phyloP scores from a whole-genome alignment of 2,113 vertebrate genomes.

The Microtus montanus region DNA sequence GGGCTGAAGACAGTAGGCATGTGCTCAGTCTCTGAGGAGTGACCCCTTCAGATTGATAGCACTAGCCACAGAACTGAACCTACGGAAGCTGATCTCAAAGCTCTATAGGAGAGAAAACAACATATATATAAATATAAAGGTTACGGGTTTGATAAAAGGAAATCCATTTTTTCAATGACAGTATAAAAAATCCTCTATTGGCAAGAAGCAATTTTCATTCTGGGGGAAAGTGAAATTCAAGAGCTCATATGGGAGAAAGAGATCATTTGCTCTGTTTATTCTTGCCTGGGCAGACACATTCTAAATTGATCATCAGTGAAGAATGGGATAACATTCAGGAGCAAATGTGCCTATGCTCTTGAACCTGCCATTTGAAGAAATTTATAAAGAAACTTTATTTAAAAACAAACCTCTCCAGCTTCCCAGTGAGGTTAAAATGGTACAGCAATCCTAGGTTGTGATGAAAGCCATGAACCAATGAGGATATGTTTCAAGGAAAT shows the following conservation, averaged over 20 bases:
- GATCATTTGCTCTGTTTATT: conserved; percentile 73
- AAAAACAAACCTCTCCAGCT: conserved; percentile 52
- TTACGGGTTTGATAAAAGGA: conserved; percentile 66
- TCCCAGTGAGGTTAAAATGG: not conserved
- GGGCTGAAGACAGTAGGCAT: not conserved
- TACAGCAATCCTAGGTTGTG: conserved; percentile 28
- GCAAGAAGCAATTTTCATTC: conserved; percentile 70
- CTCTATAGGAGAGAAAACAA: conserved; percentile 46
- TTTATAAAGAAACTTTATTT: conserved; percentile 44
- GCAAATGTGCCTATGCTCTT: conserved; percentile 44
- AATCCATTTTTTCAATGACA: conserved; percentile 73
- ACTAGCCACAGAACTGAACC: conserved; percentile 11
- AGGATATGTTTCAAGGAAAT: conserved; percentile 47
- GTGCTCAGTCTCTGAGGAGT: not conserved
- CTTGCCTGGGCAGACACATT: conserved; percentile 70
- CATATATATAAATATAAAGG: conserved; percentile 41
- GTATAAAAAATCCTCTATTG: conserved; percentile 72
- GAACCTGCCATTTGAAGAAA: conserved; percentile 65
- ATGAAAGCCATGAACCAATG: not conserved
- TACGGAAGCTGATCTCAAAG: conserved; percentile 44
- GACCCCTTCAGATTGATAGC: not conserved
- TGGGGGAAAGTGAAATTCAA: conserved; percentile 70
- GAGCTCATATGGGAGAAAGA: conserved; percentile 60
- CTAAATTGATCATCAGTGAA: conserved; percentile 70
- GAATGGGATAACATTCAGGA: conserved; percentile 61